A percentile compares a stretch with the other conserved stretches of the same genome.
Conservation (phyloP, 2,113 vertebrate genomes). For the Anhinga rufa region DNA sequence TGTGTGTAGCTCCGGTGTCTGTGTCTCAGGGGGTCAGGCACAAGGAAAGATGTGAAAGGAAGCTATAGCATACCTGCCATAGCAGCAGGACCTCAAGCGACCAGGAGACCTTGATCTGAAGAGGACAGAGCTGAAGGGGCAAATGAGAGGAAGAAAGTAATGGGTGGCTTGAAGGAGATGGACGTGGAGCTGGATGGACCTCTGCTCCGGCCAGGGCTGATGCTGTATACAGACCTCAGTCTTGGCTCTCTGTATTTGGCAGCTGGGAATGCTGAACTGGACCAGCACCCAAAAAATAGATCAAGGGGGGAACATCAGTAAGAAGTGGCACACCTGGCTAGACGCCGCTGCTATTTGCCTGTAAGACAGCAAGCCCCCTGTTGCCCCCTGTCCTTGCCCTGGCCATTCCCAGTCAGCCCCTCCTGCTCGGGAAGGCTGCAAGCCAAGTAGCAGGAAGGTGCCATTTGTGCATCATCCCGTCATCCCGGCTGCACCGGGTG, state of each 20-base stretch:
- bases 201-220: not conserved
- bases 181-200: not conserved
- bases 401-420: not conserved
- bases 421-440: fast-evolving
- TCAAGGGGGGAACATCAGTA: not conserved
- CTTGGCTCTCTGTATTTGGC: not conserved
- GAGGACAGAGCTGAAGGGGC: not conserved
- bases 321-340: not conserved
- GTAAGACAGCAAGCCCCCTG: fast-evolving
- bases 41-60: not conserved
- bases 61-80: not conserved
- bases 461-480: not conserved
- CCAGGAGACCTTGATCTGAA: not conserved
- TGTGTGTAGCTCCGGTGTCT: not conserved
- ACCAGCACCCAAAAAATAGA: not conserved
- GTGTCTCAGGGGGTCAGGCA: not conserved
- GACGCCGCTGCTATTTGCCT: not conserved
- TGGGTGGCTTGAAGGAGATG: not conserved
- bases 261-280: too few relatives aligned
- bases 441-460: not conserved
- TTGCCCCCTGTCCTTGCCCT: not conserved
- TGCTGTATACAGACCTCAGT: not conserved
- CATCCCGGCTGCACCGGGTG: not conserved
- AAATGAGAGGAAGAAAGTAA: not conserved
- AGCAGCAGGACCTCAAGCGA: not conserved